Evolutionary conservation across 37 sponge, comb jelly and placozoan genomes (phyloP), one percentile per base, ranked within the genome.

Genomic region (Halisarca cf. caerulea): DNA sequence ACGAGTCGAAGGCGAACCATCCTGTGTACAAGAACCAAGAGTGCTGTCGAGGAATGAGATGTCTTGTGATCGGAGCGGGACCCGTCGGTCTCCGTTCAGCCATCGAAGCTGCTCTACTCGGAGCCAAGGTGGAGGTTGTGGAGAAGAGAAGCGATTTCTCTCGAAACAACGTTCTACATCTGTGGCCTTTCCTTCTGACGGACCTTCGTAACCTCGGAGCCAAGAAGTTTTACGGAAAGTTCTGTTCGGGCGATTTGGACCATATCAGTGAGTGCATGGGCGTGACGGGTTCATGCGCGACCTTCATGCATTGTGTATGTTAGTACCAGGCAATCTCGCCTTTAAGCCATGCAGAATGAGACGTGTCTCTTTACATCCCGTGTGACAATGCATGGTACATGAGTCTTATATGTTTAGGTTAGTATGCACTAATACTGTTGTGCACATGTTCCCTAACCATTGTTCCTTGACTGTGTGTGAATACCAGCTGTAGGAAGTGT

Each of bases 151-250:
- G 57, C 20, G 60, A 68, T 51, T 95, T 91, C 66, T 81, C 93
- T 6, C 84, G 98, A 32, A 97, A 97, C 77, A 97, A 97, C 83
- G 91, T 95, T 4, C 94, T 95, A 43, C 98, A 97, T 38, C 80
- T 97, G 40, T 97, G 98, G 98, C 92, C 93, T n/a, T 97, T 95
- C 70, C 74, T 92, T 36, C 93, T 97, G n/a, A 84, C 87, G 11
- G 98, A 97, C 59, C 85, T 97, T 34, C 54, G 84, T 23, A 82
- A 77, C 32, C 78, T 97, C 11, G 98, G 98, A 51, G 94, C 92
- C 2, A 97, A 97, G 90, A 97, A 93, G 82, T 95, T 97, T 73
- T 93, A 89, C 36, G 95, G 95, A 37, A 84, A 88, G 57, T 97
- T 97, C 55, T 86, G 92, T 72, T 83, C 98, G 36, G 94, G 95